Conservation (phyloP, 2,113 vertebrate species). For the Calidris pugnax region DNA sequence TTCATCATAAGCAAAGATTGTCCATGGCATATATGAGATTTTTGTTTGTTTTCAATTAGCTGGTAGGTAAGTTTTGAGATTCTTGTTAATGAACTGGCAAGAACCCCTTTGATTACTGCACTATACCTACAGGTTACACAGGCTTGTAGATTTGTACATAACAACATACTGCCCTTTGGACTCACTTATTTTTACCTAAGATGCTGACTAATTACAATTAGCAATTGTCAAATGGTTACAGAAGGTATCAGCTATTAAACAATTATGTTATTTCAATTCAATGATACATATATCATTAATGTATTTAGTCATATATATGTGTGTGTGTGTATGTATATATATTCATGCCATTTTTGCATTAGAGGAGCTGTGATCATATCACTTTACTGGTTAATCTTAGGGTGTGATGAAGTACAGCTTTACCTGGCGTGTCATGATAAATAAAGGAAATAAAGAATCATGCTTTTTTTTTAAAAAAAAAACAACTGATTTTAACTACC, state of each 20-base stretch:
- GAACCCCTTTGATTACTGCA: neutral
- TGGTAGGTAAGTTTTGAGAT: neutral
- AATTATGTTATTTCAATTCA: neutral
- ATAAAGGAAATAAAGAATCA: neutral
- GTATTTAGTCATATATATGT: neutral
- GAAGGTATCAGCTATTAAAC: neutral
- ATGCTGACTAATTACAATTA: neutral
- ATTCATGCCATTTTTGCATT: neutral
- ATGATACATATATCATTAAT: neutral
- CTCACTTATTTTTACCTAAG: neutral
- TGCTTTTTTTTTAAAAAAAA: neutral
- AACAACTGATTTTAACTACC: neutral
- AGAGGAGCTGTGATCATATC: neutral
- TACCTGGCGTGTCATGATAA: neutral
- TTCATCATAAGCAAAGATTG: neutral
- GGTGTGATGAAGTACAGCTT: neutral
- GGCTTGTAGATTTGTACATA: neutral
- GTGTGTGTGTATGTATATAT: no score
- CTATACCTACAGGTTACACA: fast-evolving
- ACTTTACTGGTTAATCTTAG: neutral
- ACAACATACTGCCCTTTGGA: neutral
- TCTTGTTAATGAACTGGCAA: neutral
- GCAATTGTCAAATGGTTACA: neutral
- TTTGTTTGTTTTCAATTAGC: neutral
- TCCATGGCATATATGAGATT: neutral